Percentiles rank a stretch among this genome's conserved stretches.
Conservation (phyloP, 2,888 invertebrate species). For the Apamea sordens region DNA sequence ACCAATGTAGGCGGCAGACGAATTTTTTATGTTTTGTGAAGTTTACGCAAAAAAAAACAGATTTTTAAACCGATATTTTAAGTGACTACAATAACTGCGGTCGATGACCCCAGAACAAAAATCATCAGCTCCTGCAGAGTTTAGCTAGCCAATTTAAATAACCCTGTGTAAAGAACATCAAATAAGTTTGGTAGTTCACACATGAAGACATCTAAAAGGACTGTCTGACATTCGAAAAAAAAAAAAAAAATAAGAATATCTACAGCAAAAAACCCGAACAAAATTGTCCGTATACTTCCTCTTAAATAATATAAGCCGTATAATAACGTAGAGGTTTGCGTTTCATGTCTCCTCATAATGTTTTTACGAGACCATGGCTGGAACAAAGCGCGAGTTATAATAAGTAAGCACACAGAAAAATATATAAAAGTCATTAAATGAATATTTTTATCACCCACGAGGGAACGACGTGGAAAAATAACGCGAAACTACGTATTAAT, state of each 20-base stretch:
- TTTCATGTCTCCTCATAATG: constrained; percentile 64
- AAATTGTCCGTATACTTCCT: constrained; percentile 32
- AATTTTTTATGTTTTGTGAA: not conserved
- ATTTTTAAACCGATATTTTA: too few relatives aligned
- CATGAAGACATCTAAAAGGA: too few relatives aligned
- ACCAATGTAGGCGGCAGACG: not conserved
- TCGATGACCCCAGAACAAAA: too few relatives aligned
- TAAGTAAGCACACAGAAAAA: constrained; percentile 64
- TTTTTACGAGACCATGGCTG: constrained; percentile 62
- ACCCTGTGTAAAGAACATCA: not conserved
- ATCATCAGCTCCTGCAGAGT: too few relatives aligned
- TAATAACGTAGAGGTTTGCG: constrained; percentile 58
- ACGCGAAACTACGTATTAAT: constrained; percentile 42
- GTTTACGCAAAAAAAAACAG: too few relatives aligned
- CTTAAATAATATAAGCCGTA: constrained; percentile 54
- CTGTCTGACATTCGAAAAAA: not conserved
- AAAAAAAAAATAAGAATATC: not conserved
- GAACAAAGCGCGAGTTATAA: constrained; percentile 62
- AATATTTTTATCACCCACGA: constrained; percentile 62
- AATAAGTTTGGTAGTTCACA: too few relatives aligned
- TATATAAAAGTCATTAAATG: constrained; percentile 63
- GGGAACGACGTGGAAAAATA: constrained; percentile 50
- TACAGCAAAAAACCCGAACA: not conserved
- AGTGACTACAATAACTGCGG: too few relatives aligned
- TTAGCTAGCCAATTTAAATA: too few relatives aligned